Conservation (phyloP, 2,797 vertebrate species). For the Rhynchotus rufescens region DNA sequence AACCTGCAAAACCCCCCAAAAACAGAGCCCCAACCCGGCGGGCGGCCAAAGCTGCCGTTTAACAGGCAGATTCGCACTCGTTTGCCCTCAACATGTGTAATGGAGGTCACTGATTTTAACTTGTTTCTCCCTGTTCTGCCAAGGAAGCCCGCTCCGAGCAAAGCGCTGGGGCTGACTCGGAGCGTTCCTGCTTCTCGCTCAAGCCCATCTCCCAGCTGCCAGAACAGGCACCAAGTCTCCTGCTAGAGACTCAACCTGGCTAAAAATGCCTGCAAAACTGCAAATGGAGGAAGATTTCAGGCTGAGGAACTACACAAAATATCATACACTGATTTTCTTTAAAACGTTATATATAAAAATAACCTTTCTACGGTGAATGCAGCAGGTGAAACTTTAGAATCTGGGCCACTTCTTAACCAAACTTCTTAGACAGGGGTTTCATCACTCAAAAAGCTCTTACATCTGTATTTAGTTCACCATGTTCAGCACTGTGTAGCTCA, state of each 20-base stretch:
- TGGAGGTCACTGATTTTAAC: neutral
- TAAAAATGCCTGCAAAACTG: neutral
- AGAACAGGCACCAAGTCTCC: constrained; percentile 7
- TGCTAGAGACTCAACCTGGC: neutral
- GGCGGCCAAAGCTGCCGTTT: no score
- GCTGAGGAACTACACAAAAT: neutral
- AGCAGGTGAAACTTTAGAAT: neutral
- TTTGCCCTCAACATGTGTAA: neutral
- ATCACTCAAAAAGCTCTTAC: neutral
- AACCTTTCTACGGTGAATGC: neutral
- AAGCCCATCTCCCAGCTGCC: neutral
- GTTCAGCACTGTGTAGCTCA: neutral
- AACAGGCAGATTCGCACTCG: neutral
- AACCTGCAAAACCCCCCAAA: no score
- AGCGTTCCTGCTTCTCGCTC: neutral
- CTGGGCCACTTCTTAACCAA: neutral
- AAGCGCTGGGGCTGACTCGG: neutral
- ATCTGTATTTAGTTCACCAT: neutral
- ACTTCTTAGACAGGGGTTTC: neutral
- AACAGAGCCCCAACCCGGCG: no score
- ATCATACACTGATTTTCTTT: neutral
- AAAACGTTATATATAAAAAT: neutral
- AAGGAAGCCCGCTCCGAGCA: neutral
- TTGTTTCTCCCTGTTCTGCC: neutral
- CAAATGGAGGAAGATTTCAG: neutral